Evolutionary conservation across 1,140 invertebrate genomes (phyloP), one percentile per base, ranked within the genome.

Genomic region (Zaprionus lachaisei): DNA sequence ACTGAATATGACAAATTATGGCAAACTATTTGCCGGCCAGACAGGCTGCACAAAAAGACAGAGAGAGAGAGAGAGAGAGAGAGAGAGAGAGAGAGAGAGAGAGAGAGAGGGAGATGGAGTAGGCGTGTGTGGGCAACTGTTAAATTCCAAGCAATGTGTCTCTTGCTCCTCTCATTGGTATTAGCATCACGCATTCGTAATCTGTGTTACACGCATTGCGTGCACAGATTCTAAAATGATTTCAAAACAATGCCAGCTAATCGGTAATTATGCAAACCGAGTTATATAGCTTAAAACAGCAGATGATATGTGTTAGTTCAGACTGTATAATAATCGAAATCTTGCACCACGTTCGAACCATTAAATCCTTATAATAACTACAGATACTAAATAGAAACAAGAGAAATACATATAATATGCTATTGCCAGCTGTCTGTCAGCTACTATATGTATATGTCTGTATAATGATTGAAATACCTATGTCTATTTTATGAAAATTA

Each of bases 1-100:
- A 85, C 83, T 85, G 84, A 85, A 85, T 85, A 85, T 85, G 82
- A 85, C 83, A 85, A 85, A 85, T 85, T 85, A 85, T 79, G 47
- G 47, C 47, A 51, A 51, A 51, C 47, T 51, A 51, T 51, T 51
- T 51, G 47, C 47, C 47, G 47, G 47, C 47, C 41, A 47, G 41
- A 47, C 41, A 17, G 41, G 17, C n/a, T 17, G n/a, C 38, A n/a
- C 15, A 41, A 15, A n/a, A 2, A 22, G 17, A 22, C 20, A 9
- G 9, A 17, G 9, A 49, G 44, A 11, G 9, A 20, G 20, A 22
- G 4, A 14, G 20, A 22, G 11, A 6, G 47, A 4, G 38, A n/a
- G n/a, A n/a, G n/a, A n/a, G n/a, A n/a, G n/a, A n/a, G n/a, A n/a
- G 2, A 20, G 20, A 20, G 20, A 20, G 20, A 1, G 5, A 37